These are phyloP conservation scores for Theodoxus fluviatilis DNA, from an alignment of 2,888 invertebrate species.

Conservation along the genomic window DNA sequence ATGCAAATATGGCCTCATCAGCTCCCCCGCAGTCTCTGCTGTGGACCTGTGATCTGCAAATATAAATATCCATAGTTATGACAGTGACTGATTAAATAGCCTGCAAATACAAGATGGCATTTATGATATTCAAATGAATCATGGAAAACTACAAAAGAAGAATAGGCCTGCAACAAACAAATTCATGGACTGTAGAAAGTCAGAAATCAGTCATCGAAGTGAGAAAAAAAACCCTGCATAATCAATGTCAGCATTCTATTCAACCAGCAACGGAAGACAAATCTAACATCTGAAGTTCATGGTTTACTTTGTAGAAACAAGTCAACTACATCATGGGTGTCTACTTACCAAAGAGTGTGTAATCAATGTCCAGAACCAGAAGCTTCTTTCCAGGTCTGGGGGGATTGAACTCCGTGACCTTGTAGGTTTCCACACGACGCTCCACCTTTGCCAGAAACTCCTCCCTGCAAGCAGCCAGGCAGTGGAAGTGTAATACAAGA, in stretches of 20 bases:
- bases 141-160: neutral
- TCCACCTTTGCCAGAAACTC: conserved; percentile 71
- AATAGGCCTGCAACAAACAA: neutral
- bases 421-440: conserved; percentile 82
- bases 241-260: too few relatives aligned
- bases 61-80: too few relatives aligned
- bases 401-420: conserved; percentile 81
- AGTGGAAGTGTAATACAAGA: conserved; percentile 5
- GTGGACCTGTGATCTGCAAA: conserved; percentile 82
- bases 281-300: too few relatives aligned
- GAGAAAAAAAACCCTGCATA: too few relatives aligned
- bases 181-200: neutral
- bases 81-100: too few relatives aligned
- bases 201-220: neutral
- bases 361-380: conserved; percentile 93
- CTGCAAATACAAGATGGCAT: too few relatives aligned
- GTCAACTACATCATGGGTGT: too few relatives aligned
- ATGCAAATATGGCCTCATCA: conserved; percentile 94
- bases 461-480: conserved; percentile 57
- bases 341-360: conserved; percentile 81
- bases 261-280: too few relatives aligned
- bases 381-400: conserved; percentile 86
- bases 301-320: too few relatives aligned
- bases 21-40: conserved; percentile 84
- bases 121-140: too few relatives aligned